Base-by-base conservation (phyloP, 2,797 vertebrate species). In the Ctenopoma kingsleyae region DNA sequence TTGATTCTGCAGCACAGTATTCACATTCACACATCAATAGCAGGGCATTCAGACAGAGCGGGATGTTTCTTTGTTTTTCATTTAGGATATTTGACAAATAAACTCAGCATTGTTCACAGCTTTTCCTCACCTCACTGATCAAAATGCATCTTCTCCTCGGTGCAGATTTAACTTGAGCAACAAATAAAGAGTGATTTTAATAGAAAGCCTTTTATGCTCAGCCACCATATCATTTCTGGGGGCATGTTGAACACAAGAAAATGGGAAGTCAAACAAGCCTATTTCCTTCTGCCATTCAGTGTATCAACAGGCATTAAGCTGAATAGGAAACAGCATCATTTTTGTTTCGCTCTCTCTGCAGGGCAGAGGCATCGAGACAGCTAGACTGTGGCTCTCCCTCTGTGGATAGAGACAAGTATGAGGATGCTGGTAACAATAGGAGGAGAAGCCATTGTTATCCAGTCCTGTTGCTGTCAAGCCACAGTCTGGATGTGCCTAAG, bases 271-370 rank as follows among this genome's bases (percentile, higher is more conserved):
- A 85, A 86, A 83, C 85, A 84, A 87, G 78, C 80, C 76, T 48
- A 63, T 88, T 87, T 80, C 48, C 15, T 61, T 72, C 62, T 76
- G 73, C 71, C 63, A 74, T 78, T 86, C 71, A 69, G 43, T 71
- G 60, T 59, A 85, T 86, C 85, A 80, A 85, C 87, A 83, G 80
- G 71, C 85, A 82, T 86, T 82, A 81, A 71, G 75, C 80, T 77
- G 81, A 78, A 87, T 74, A 74, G 86, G 62, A 88, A 87, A 78
- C 71, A 53, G 72, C 59, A 60, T 65, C 67, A 67, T 84, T 89
- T n/a, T 81, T 70, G 51, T 43, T 41, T 61, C 74, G 69, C 56
- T 65, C 57, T 74, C 76, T 91, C 73, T 80, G 76, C 75, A 73
- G 71, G 80, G 74, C 66, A 56, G 67, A 80, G 67, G 51, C 78